Conservation (phyloP, 2,113 vertebrate genomes). For the Corythaeola cristata region DNA sequence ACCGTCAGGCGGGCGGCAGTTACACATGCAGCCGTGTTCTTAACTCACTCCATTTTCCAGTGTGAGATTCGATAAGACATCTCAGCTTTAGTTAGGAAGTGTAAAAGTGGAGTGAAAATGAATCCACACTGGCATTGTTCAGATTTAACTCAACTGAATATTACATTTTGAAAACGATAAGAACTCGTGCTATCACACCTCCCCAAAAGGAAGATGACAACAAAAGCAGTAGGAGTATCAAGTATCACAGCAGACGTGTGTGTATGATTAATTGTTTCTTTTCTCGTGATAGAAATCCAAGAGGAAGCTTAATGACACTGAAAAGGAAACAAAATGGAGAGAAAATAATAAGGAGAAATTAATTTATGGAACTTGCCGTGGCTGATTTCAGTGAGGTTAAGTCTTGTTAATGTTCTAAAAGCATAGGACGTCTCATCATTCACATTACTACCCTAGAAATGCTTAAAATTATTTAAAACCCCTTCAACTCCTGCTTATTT, state of each 20-base stretch:
- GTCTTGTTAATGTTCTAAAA: background rate
- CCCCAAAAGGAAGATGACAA: background rate
- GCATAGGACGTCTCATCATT: background rate
- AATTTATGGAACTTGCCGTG: background rate
- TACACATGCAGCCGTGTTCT: background rate
- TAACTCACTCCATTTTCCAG: background rate
- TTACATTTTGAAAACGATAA: accelerated
- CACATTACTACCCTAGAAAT: background rate
- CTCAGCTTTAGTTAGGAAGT: background rate
- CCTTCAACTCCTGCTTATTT: background rate
- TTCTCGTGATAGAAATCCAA: background rate
- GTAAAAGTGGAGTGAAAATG: too few species aligned
- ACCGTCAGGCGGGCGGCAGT: background rate
- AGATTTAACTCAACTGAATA: background rate
- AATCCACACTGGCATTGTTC: background rate
- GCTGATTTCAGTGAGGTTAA: background rate
- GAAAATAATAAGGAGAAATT: background rate
- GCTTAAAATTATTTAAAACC: background rate
- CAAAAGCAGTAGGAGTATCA: background rate
- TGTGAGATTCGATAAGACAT: accelerated
- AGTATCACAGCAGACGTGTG: background rate
- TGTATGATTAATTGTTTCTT: background rate
- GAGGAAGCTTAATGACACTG: background rate
- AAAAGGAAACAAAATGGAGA: background rate
- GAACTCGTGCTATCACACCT: background rate